Evolutionary conservation across 2,888 invertebrate genomes (phyloP).

Genomic region (Melinopterus prodromus): DNA sequence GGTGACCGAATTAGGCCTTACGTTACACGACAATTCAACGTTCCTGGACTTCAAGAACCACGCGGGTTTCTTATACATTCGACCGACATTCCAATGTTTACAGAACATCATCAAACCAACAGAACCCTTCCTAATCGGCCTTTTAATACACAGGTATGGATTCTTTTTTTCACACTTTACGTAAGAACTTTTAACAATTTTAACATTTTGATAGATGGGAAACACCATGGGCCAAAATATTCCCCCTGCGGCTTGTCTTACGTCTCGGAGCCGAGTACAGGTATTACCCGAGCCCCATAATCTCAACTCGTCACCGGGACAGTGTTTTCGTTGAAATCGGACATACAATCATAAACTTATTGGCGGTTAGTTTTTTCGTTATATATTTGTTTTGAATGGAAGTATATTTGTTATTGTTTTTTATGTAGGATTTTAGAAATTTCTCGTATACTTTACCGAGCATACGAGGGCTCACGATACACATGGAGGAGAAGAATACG

Average conservation of each 20-base stretch:
- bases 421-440: slow-evolving; percentile 77
- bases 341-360: slow-evolving; percentile 86
- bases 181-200: neutral
- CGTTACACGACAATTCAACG: slow-evolving; percentile 67
- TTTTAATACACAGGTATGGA: slow-evolving; percentile 74
- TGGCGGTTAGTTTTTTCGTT: slow-evolving; percentile 65
- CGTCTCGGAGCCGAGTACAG: slow-evolving; percentile 85
- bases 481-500: slow-evolving; percentile 84
- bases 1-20: slow-evolving; percentile 74
- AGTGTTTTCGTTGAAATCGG: slow-evolving; percentile 87
- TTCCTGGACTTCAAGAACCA: slow-evolving; percentile 77
- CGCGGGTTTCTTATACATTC: slow-evolving; percentile 83
- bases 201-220: slow-evolving; percentile 67
- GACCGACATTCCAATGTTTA: slow-evolving; percentile 82
- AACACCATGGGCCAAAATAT: slow-evolving; percentile 83
- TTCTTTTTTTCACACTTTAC: neutral
- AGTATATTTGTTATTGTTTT: neutral
- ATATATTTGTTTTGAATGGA: neutral
- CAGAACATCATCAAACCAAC: slow-evolving; percentile 77
- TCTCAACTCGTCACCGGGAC: slow-evolving; percentile 78
- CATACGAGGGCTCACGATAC: slow-evolving; percentile 79
- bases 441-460: slow-evolving; percentile 81
- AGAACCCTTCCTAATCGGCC: slow-evolving; percentile 78
- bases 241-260: slow-evolving; percentile 76
- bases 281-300: slow-evolving; percentile 85